Evolutionary conservation across 2,888 invertebrate genomes (phyloP).

Genomic region (Drosophila engyochracea): DNA sequence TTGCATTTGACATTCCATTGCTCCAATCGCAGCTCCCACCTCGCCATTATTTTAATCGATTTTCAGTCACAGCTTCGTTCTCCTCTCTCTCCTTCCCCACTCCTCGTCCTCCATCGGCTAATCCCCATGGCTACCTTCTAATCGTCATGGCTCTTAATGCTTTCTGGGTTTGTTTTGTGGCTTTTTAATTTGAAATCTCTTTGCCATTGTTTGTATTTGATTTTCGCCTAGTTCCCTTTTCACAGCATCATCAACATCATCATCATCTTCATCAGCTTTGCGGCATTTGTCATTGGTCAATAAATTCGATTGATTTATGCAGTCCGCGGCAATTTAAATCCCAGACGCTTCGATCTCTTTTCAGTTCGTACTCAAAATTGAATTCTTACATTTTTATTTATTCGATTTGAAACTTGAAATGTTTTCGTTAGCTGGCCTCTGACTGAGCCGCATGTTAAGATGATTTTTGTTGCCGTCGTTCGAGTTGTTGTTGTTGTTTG

Average conservation of each 20-base stretch:
- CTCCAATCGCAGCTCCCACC: conserved; percentile 57
- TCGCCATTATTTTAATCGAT: conserved; percentile 74
- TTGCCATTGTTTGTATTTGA: conserved; percentile 50
- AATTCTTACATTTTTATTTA: conserved; percentile 68
- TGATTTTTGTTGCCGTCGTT: conserved; percentile 7
- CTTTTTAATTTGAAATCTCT: conserved; percentile 62
- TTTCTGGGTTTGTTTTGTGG: conserved; percentile 49
- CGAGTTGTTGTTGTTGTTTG: conserved; percentile 12
- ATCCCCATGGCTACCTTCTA: conserved; percentile 16
- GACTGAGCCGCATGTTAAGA: conserved; percentile 35
- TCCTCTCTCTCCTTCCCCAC: neutral
- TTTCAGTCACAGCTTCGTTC: conserved; percentile 51
- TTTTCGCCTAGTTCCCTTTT: conserved; percentile 50
- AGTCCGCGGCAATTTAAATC: conserved; percentile 62
- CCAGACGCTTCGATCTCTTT: conserved; percentile 41
- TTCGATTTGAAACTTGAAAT: conserved; percentile 62
- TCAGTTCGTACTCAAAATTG: conserved; percentile 46
- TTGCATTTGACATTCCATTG: conserved; percentile 73
- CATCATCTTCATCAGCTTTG: conserved; percentile 35
- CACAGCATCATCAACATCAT: neutral
- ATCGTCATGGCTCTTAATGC: conserved; percentile 43
- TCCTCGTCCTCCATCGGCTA: conserved; percentile 3
- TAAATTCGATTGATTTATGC: conserved; percentile 83
- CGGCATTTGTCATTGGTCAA: conserved; percentile 80
- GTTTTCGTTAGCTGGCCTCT: conserved; percentile 47